Conservation (phyloP, 2,888 invertebrate genomes). For the Mactromeris polynyma region DNA sequence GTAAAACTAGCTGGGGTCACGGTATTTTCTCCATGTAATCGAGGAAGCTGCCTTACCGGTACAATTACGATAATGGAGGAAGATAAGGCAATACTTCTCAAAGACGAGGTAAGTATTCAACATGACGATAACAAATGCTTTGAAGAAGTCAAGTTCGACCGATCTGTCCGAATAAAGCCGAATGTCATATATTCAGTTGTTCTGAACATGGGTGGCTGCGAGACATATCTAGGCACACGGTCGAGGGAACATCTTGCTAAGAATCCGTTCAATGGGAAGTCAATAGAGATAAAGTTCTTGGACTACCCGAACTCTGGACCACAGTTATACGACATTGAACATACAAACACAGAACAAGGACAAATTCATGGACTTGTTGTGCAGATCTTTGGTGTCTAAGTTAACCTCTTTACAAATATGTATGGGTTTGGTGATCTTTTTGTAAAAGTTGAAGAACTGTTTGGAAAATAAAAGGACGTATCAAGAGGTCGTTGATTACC, state of each 20-base stretch:
- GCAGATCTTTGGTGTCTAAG: neutral
- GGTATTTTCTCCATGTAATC: neutral
- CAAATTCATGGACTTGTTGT: constrained; percentile 18
- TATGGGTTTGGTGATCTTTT: no score
- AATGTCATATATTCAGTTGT: constrained; percentile 14
- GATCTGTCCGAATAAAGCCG: constrained; percentile 1
- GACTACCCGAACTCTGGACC: constrained; percentile 20
- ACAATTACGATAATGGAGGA: neutral
- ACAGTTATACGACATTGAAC: constrained; percentile 18
- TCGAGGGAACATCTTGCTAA: neutral
- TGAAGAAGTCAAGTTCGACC: constrained; percentile 15
- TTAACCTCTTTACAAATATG: no score
- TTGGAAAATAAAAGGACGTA: no score
- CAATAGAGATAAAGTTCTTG: constrained; percentile 13
- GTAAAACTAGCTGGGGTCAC: constrained; percentile 23
- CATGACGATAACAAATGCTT: neutral
- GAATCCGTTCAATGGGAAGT: neutral
- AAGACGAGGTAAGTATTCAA: neutral
- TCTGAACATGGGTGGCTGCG: neutral
- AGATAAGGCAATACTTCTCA: neutral
- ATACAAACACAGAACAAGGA: constrained; percentile 17
- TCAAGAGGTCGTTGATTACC: no score
- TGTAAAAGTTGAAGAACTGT: no score
- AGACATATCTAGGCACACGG: neutral
- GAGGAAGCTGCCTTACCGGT: neutral